Percentiles rank a stretch among this genome's conserved stretches.
phyloP scores from a whole-genome alignment of 92 coral and sea anemone genomes.

The Palythoa heliodiscus region DNA sequence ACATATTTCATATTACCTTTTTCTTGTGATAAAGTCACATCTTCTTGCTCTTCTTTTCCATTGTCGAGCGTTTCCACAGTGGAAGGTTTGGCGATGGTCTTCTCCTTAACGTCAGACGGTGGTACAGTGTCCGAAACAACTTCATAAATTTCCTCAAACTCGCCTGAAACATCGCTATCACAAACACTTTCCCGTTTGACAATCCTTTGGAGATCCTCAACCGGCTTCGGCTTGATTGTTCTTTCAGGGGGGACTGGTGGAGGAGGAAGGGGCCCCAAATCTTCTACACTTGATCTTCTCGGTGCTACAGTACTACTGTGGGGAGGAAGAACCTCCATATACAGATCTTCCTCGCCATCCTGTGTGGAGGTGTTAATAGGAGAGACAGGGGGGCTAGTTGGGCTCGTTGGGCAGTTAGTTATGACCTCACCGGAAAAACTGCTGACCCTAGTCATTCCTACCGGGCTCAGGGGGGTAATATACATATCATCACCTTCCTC shows the following conservation, averaged over 20 bases:
- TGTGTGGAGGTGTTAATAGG: conserved; percentile 41
- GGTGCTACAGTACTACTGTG: conserved; percentile 13
- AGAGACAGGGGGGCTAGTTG: conserved; percentile 23
- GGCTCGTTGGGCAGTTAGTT: neutral
- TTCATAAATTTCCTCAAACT: conserved; percentile 77
- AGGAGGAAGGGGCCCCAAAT: conserved; percentile 82
- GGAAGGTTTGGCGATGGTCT: conserved; percentile 26
- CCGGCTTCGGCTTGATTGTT: conserved; percentile 65
- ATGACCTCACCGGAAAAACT: conserved; percentile 20
- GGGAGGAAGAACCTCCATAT: conserved; percentile 61
- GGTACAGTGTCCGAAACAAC: conserved; percentile 56
- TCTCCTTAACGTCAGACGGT: conserved; percentile 57
- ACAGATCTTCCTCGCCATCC: conserved; percentile 52
- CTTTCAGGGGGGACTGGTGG: conserved; percentile 65
- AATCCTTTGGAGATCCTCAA: conserved; percentile 7
- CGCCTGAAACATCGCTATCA: conserved; percentile 54
- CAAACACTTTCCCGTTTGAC: conserved; percentile 42
- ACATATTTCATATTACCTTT: neutral
- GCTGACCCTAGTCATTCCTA: conserved; percentile 59
- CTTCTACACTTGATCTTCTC: conserved; percentile 58
- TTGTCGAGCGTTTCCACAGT: conserved; percentile 4
- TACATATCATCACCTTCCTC: conserved; percentile 82
- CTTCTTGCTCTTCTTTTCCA: neutral
- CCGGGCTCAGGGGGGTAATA: conserved; percentile 68
- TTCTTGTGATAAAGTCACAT: neutral